Evolutionary conservation across 2,113 vertebrate genomes (phyloP), one percentile per base, ranked within the genome.

Genomic region (Trogon surrucura): DNA sequence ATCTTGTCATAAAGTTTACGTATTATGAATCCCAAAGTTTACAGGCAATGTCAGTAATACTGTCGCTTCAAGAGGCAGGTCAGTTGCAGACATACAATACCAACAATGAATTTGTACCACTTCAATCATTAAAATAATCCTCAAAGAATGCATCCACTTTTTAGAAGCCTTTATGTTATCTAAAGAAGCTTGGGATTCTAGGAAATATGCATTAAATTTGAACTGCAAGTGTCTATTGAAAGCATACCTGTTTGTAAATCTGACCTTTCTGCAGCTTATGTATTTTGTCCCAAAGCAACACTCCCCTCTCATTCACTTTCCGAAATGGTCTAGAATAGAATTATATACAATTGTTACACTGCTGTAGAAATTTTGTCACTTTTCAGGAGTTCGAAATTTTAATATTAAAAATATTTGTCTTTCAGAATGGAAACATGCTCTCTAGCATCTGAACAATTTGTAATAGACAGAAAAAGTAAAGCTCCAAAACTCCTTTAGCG

Each of bases 281-380:
- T 96, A 99, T 99, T 97, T 98, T 98, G 97, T 99, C 99, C 99
- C 99, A 99, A 56, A 99, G 98, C 93, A 99, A 94, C 16, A 98
- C 98, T 11, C 99, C 99, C 96, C 98, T 99, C 97, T 99, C 98
- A 32, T 99, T 99, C 96, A 99, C 98, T 74, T 99, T 99, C 57
- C 99, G 98, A 97, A 99, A 99, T 2, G 99, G 99, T 94, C 99
- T 99, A 82, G 58, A 96, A 56, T 1, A 36, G 38, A 96, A 81
- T 97, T 2, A 27, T 7, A 69, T 2, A 29, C 26, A 18, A 16
- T 67, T 25, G 41, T 27, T 32, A 90, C 5, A 7, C 10, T 85
- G 51, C 72, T 88, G 57, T 19, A 61, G 69, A 58, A 81, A 87
- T 62, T 50, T 20, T 67, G 10, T 13, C 29, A 78, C 47, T 56